phyloP scores from a whole-genome alignment of 1,140 invertebrate genomes.

The Calephelis virginiensis region DNA sequence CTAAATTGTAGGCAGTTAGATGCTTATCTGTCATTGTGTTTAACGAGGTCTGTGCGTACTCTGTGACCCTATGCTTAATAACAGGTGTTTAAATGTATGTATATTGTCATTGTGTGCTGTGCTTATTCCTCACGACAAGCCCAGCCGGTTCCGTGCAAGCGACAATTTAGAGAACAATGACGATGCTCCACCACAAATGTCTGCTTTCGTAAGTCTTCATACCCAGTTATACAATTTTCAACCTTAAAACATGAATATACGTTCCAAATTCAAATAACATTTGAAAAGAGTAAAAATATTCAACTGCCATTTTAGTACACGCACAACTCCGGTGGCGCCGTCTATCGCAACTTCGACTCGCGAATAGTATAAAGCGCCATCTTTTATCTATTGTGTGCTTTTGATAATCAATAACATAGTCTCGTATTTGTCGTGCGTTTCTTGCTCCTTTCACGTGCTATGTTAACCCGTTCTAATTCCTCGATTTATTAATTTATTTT shows the following conservation, averaged over 20 bases:
- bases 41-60: slow-evolving; percentile 58
- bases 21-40: slow-evolving; percentile 71
- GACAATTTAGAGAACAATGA: slow-evolving; percentile 77
- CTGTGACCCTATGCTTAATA: slow-evolving; percentile 73
- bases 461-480: neutral
- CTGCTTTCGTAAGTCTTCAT: slow-evolving; percentile 60
- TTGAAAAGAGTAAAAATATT: slow-evolving; percentile 64
- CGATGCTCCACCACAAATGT: slow-evolving; percentile 70
- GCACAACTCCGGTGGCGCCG: slow-evolving; percentile 72
- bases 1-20: slow-evolving; percentile 56
- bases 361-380: slow-evolving; percentile 70
- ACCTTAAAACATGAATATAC: slow-evolving; percentile 30
- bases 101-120: slow-evolving; percentile 65
- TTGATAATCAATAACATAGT: slow-evolving; percentile 72
- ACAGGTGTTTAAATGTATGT: slow-evolving; percentile 75
- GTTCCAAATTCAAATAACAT: slow-evolving; percentile 34
- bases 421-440: slow-evolving; percentile 42
- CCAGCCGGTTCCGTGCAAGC: slow-evolving; percentile 71
- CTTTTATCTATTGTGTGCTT: slow-evolving; percentile 70
- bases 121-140: slow-evolving; percentile 71
- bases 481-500: neutral
- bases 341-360: slow-evolving; percentile 59
- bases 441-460: neutral
- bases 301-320: slow-evolving; percentile 74
- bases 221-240: slow-evolving; percentile 25